Evolutionary conservation across 35 echinoderm and acorn worm genomes (phyloP).

Genomic region (Eucidaris tribuloides): DNA sequence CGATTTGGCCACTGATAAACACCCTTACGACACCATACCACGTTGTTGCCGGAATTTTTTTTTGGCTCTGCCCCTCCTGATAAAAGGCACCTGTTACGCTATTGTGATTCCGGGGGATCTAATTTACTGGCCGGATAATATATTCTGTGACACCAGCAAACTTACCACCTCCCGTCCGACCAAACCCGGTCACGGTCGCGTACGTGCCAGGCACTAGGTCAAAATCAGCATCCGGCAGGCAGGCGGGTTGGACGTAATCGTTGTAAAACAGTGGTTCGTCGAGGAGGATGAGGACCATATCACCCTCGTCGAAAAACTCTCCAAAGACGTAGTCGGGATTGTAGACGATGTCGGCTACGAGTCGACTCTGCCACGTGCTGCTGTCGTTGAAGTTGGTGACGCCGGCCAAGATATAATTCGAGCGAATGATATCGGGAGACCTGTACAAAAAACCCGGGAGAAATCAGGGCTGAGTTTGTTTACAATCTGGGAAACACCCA

Average conservation of each 20-base stretch:
- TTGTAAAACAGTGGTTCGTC: conserved; percentile 10
- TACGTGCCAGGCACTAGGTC: not conserved
- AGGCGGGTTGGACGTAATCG: conserved; percentile 29
- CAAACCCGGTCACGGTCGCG: not conserved
- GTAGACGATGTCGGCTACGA: not conserved
- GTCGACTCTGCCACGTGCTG: not conserved
- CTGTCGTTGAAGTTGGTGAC: not conserved
- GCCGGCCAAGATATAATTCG: not conserved
- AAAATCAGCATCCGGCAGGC: not conserved
- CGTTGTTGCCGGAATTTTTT: no score
- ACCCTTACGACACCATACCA: no score
- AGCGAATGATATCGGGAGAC: not conserved
- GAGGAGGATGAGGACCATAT: not conserved
- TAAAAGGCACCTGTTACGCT: no score
- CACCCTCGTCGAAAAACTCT: not conserved
- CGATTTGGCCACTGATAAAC: no score
- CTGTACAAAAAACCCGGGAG: not conserved
- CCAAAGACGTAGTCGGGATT: not conserved
- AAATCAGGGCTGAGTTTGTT: no score
- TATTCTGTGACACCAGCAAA: no score
- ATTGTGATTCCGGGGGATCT: no score
- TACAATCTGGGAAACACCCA: no score
- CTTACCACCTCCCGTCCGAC: conserved; percentile 1
- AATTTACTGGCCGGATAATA: no score
- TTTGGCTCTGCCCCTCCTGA: no score